These are phyloP conservation scores for Serinus canaria DNA, from an alignment of 2,113 vertebrate genomes.

Conservation along the genomic window DNA sequence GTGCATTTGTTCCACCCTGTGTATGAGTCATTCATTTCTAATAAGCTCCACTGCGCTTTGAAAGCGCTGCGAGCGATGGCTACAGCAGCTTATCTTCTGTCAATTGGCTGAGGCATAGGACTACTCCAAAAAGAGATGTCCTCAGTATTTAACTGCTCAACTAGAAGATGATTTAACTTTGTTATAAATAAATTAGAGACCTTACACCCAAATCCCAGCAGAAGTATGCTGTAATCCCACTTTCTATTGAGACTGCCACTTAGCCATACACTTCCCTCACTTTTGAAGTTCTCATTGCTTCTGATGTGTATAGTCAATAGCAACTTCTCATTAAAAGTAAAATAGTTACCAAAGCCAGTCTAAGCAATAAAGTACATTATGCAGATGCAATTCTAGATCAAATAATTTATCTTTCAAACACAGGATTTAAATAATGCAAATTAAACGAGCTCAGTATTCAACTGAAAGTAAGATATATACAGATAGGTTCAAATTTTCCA, in stretches of 20 bases:
- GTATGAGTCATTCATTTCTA: conserved; percentile 48
- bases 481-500: background rate
- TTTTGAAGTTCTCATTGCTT: background rate
- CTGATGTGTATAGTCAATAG: background rate
- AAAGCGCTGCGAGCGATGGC: conserved; percentile 20
- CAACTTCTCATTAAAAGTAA: background rate
- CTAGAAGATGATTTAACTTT: background rate
- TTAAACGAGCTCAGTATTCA: background rate
- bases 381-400: background rate
- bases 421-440: background rate
- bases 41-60: conserved; percentile 35
- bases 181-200: conserved; percentile 32
- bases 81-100: conserved; percentile 25
- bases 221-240: background rate
- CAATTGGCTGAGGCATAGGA: background rate
- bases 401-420: background rate
- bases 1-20: conserved; percentile 44
- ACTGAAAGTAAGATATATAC: background rate
- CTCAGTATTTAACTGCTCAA: conserved; percentile 9
- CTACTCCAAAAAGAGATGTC: background rate
- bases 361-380: background rate
- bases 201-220: background rate
- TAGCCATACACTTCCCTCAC: background rate
- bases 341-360: background rate
- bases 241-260: background rate